A percentile compares a stretch with the other conserved stretches of the same genome.
phyloP scores from a whole-genome alignment of 2,888 invertebrate genomes.

The Agrilus biguttatus region DNA sequence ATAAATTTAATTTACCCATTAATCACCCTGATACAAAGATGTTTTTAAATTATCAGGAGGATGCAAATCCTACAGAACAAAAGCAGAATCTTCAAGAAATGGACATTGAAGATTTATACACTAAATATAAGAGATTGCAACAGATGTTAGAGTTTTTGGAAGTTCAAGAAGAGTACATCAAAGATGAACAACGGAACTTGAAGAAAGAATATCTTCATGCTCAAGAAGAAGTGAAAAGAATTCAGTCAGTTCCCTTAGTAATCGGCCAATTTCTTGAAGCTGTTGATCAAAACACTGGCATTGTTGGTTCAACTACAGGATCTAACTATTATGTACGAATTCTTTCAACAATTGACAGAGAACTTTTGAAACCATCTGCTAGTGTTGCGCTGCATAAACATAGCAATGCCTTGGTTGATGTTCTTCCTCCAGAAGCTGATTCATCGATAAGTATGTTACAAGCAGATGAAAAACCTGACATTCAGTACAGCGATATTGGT shows the following conservation, averaged over 20 bases:
- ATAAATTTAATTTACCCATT: background rate
- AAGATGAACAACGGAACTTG: slow-evolving; percentile 96
- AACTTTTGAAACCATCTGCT: slow-evolving; percentile 92
- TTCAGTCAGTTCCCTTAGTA: slow-evolving; percentile 96
- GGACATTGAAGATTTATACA: slow-evolving; percentile 87
- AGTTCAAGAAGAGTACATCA: slow-evolving; percentile 98
- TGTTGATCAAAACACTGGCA: slow-evolving; percentile 98
- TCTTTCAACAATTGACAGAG: slow-evolving; percentile 93
- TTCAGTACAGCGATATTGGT: slow-evolving; percentile 94
- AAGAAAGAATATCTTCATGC: slow-evolving; percentile 99
- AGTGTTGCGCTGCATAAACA: slow-evolving; percentile 98
- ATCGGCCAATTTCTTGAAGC: slow-evolving; percentile 99
- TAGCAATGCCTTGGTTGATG: slow-evolving; percentile 99
- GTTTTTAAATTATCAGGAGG: slow-evolving; percentile 39
- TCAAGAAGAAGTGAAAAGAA: slow-evolving; percentile 94
- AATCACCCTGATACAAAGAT: background rate
- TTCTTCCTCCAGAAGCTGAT: slow-evolving; percentile 96
- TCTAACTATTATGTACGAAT: slow-evolving; percentile 99
- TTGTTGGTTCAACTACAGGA: slow-evolving; percentile 97
- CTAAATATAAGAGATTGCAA: slow-evolving; percentile 94
- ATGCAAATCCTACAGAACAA: slow-evolving; percentile 50
- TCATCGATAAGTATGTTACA: slow-evolving; percentile 97
- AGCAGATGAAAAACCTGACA: slow-evolving; percentile 97
- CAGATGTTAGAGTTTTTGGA: slow-evolving; percentile 92
- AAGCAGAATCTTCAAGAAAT: slow-evolving; percentile 63